phyloP scores from a whole-genome alignment of 2,888 invertebrate species.

The Drosophila rellima region DNA sequence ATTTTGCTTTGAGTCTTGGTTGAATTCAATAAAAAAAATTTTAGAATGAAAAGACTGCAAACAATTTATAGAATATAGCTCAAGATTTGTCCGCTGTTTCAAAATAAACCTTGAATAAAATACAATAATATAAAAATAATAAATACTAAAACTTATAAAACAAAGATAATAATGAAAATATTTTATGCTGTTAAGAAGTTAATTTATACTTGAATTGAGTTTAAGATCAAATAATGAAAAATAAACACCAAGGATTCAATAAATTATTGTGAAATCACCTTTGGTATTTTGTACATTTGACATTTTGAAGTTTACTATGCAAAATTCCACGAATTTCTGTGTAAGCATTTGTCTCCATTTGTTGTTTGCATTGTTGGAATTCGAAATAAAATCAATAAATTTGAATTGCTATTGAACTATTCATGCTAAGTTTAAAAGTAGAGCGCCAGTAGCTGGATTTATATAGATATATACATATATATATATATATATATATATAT shows the following conservation, averaged over 20 bases:
- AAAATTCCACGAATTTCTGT: neutral
- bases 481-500: no score
- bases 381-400: conserved; percentile 10
- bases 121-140: no score
- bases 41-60: neutral
- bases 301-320: neutral
- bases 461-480: no score
- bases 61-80: no score
- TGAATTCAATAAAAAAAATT: neutral
- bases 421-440: neutral
- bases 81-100: no score
- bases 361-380: neutral
- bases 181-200: neutral
- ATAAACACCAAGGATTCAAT: neutral
- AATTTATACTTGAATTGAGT: neutral
- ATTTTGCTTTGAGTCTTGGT: no score
- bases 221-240: neutral
- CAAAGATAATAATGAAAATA: neutral
- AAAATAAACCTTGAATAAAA: neutral
- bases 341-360: neutral
- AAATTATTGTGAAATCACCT: neutral
- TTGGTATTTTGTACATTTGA: neutral
- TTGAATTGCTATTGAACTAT: neutral
- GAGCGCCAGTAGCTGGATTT: conserved; percentile 2
- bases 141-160: no score